Conservation (phyloP, 1,140 invertebrate genomes). For the Drosophila setifemur region DNA sequence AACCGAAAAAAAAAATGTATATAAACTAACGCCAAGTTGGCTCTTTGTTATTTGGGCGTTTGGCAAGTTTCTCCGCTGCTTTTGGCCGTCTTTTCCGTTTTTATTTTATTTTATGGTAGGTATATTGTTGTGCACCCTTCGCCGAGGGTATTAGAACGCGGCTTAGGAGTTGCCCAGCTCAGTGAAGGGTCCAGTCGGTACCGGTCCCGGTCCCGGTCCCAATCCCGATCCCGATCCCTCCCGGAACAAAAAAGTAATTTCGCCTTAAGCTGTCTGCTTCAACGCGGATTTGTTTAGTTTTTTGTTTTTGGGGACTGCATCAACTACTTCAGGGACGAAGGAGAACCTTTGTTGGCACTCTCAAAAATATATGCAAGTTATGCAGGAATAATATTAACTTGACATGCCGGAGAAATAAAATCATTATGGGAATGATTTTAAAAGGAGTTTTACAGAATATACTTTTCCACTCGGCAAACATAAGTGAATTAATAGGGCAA, state of each 20-base stretch:
- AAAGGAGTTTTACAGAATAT: too few species aligned
- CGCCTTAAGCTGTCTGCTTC: conserved; percentile 38
- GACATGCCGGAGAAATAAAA: too few species aligned
- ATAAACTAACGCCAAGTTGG: conserved; percentile 50
- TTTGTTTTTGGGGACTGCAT: background rate
- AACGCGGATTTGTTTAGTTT: conserved; percentile 25
- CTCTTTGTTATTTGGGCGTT: conserved; percentile 48
- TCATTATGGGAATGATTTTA: too few species aligned
- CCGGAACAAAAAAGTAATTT: conserved; percentile 35
- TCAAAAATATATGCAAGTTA: background rate
- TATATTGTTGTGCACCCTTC: conserved; percentile 1
- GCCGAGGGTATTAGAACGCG: conserved; percentile 38
- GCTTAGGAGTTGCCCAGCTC: conserved; percentile 41
- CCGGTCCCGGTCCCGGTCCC: too few species aligned
- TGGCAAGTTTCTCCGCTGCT: conserved; percentile 37
- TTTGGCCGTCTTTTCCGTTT: too few species aligned
- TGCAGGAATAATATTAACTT: too few species aligned
- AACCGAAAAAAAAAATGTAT: background rate
- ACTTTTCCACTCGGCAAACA: too few species aligned
- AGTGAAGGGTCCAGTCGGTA: too few species aligned
- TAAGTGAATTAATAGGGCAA: too few species aligned
- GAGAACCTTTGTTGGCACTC: background rate
- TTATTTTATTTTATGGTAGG: conserved; percentile 23
- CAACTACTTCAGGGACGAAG: background rate
- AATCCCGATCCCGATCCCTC: too few species aligned